Conservation (phyloP, 2,888 invertebrate genomes). For the Steromphala cineraria region DNA sequence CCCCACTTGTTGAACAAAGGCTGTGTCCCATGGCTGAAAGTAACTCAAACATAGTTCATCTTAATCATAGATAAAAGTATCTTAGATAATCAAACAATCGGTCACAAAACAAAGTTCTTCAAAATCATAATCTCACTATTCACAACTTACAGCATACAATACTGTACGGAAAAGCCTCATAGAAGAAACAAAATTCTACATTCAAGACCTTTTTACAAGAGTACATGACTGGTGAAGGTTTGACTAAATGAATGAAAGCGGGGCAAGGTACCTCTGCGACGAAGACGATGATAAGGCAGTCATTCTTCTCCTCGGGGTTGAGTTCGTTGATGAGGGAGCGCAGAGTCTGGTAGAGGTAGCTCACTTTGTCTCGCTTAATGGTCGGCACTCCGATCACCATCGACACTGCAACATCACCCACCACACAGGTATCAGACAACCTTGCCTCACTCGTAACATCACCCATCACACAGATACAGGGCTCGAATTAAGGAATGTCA, state of each 20-base stretch:
- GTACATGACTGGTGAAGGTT: background rate
- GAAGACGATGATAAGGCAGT: constrained; percentile 74
- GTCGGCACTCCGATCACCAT: constrained; percentile 93
- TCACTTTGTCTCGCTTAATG: constrained; percentile 88
- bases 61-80: too few relatives aligned
- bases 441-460: too few relatives aligned
- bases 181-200: too few relatives aligned
- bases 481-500: too few relatives aligned
- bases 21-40: constrained; percentile 82
- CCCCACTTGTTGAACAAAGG: constrained; percentile 85
- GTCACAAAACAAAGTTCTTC: too few relatives aligned
- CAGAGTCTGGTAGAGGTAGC: constrained; percentile 89
- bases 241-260: background rate
- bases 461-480: too few relatives aligned
- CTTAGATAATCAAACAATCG: too few relatives aligned
- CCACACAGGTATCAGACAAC: too few relatives aligned
- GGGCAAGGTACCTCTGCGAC: constrained; percentile 54
- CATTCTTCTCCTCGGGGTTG: constrained; percentile 83
- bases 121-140: too few relatives aligned
- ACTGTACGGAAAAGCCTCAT: too few relatives aligned
- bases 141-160: too few relatives aligned
- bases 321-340: constrained; percentile 89
- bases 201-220: too few relatives aligned
- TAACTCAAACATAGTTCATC: constrained; percentile 41
- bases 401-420: constrained; percentile 79